Conservation (phyloP, 2,797 vertebrate genomes). For the Anguilla pacifica region DNA sequence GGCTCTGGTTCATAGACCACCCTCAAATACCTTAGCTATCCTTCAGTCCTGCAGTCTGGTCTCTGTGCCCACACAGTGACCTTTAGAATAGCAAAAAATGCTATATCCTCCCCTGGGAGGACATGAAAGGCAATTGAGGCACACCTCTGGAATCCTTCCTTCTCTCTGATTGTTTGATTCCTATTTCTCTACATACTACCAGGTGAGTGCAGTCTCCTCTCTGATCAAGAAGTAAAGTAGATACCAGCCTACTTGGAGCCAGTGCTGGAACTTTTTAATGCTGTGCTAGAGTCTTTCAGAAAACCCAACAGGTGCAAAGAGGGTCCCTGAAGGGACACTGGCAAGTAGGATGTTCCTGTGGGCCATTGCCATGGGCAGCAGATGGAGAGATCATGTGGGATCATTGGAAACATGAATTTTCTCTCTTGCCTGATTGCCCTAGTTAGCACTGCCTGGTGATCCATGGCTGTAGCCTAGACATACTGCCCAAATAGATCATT, state of each 20-base stretch:
- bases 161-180: slow-evolving; percentile 23
- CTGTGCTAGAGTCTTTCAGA: neutral
- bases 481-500: neutral
- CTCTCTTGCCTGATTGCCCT: neutral
- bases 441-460: neutral
- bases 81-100: slow-evolving; percentile 13
- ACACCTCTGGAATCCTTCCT: slow-evolving; percentile 6
- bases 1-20: neutral
- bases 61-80: neutral
- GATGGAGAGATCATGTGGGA: neutral
- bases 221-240: neutral
- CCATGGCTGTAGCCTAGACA: neutral
- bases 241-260: neutral
- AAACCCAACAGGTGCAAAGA: neutral
- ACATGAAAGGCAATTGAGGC: neutral
- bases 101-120: neutral
- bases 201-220: neutral
- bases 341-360: neutral
- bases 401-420: neutral
- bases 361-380: neutral
- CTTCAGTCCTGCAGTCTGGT: neutral
- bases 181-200: slow-evolving; percentile 8
- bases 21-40: neutral
- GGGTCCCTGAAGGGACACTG: neutral
- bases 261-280: neutral